These are phyloP conservation scores for Nyctibius bracteatus DNA, from an alignment of 2,113 vertebrate genomes.

Conservation along the genomic window DNA sequence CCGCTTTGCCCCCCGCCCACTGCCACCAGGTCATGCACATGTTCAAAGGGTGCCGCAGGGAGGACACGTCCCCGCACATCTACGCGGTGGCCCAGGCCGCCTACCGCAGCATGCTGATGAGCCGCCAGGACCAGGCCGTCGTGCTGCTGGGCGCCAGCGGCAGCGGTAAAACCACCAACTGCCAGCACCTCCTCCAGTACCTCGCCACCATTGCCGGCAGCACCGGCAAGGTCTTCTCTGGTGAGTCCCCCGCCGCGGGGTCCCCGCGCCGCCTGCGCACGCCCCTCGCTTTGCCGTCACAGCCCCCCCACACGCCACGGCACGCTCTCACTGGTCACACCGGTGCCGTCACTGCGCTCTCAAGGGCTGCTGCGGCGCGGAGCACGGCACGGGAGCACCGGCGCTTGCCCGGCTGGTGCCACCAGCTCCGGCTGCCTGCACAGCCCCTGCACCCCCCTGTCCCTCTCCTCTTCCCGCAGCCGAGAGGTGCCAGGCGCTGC, in stretches of 20 bases:
- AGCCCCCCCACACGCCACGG: fast-evolving
- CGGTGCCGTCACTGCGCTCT: fast-evolving
- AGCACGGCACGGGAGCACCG: not conserved
- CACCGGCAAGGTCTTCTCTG: slow-evolving; percentile 91
- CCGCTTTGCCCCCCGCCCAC: not conserved
- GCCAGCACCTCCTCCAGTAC: slow-evolving; percentile 94
- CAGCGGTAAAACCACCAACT: slow-evolving; percentile 94
- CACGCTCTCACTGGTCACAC: not conserved
- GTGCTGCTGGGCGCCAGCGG: slow-evolving; percentile 89
- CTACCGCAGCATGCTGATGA: slow-evolving; percentile 91
- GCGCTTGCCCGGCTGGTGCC: not conserved
- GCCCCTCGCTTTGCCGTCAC: not conserved
- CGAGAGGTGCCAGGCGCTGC: slow-evolving; percentile 97
- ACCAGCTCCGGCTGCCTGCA: not conserved
- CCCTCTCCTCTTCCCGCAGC: slow-evolving; percentile 69
- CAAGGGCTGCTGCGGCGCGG: fast-evolving
- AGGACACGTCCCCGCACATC: slow-evolving; percentile 91
- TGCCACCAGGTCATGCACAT: slow-evolving; percentile 95
- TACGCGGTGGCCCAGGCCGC: slow-evolving; percentile 91
- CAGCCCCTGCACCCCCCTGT: not conserved
- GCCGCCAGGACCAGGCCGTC: slow-evolving; percentile 91
- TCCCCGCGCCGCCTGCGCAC: not conserved
- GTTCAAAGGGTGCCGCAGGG: slow-evolving; percentile 94
- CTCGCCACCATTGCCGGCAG: slow-evolving; percentile 89
- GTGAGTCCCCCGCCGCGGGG: slow-evolving; percentile 42